Conservation (phyloP, 2,797 vertebrate species). For the Myioborus melanocephalus region DNA sequence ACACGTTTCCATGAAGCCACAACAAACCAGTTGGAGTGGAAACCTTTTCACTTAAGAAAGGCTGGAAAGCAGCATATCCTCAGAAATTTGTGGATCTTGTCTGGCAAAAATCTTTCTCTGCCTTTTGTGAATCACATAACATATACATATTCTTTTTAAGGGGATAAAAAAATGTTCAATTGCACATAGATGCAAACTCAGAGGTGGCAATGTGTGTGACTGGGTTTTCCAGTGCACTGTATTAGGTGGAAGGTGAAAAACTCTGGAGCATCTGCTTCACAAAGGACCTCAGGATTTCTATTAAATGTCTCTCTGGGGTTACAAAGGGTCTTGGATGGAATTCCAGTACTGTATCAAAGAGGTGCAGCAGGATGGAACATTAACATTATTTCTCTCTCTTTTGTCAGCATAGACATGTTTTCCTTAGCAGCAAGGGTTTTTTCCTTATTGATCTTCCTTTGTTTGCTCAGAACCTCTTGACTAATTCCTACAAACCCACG, state of each 20-base stretch:
- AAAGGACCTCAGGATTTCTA: not conserved
- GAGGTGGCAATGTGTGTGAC: not conserved
- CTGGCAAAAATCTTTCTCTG: not conserved
- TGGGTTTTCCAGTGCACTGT: not conserved
- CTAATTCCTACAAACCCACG: not conserved
- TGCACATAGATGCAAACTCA: not conserved
- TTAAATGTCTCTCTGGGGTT: not conserved
- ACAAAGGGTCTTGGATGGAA: not conserved
- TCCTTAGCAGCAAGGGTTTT: not conserved
- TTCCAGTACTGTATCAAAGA: not conserved
- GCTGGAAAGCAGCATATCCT: not conserved
- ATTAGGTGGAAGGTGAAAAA: not conserved
- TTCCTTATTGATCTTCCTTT: conserved; percentile 28
- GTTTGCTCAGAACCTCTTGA: conserved; percentile 10
- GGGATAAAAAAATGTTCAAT: not conserved
- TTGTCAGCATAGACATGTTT: not conserved
- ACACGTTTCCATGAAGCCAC: not conserved
- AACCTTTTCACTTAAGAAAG: not conserved
- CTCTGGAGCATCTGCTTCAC: not conserved
- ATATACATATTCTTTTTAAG: not conserved
- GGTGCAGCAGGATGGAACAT: not conserved
- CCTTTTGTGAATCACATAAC: not conserved
- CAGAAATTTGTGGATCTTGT: not conserved
- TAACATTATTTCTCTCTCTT: not conserved
- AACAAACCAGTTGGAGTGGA: not conserved